Base-by-base conservation (phyloP, 2,113 vertebrate genomes). In the Sitta europaea region DNA sequence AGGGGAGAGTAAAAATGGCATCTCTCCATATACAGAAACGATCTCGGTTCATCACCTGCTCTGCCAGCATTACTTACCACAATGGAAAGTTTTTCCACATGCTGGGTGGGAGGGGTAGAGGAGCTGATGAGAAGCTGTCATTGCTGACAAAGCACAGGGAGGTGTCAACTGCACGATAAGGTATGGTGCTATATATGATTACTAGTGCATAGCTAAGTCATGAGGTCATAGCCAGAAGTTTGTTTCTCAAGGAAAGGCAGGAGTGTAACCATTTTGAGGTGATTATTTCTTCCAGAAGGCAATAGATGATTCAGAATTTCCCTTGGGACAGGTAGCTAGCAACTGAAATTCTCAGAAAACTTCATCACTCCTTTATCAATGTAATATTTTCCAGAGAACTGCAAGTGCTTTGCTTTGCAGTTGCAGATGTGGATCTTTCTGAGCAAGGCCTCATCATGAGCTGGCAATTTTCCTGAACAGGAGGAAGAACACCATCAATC, bases 71-170 rank as follows among this genome's bases (percentile, higher is more conserved):
- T 57, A 29, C 25, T 72, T 93, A 65, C 43, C 78, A n/a, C 20
- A 19, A 48, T 27, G 71, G 67, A 38, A 92, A 57, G 59, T 61
- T 91, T 53, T 80, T 48, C 47, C 53, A 22, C 40, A 12, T 3
- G 2, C 20, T 14, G 71, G 33, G 24, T 77, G 59, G 85, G 87
- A 93, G 81, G 61, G 47, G 24, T 59, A 8, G 78, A 20, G 1
- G 5, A 80, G 71, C 54, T 73, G 92, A 71, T 16, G 61, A 61
- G 80, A 84, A 93, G 66, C 75, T 80, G 51, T 45, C 50, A 0
- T 5, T 72, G 77, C 85, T 94, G 94, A 91, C 78, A 92, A 61
- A 91, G 92, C 76, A 27, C 51, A 92, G 95, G 94, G 86, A 96
- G 72, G 65, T 29, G 67, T 70, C 58, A 45, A 6, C 35, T 33